Percentiles rank a stretch among this genome's conserved stretches.
phyloP scores from a whole-genome alignment of 92 coral and sea anemone genomes.

The Porites lobata region DNA sequence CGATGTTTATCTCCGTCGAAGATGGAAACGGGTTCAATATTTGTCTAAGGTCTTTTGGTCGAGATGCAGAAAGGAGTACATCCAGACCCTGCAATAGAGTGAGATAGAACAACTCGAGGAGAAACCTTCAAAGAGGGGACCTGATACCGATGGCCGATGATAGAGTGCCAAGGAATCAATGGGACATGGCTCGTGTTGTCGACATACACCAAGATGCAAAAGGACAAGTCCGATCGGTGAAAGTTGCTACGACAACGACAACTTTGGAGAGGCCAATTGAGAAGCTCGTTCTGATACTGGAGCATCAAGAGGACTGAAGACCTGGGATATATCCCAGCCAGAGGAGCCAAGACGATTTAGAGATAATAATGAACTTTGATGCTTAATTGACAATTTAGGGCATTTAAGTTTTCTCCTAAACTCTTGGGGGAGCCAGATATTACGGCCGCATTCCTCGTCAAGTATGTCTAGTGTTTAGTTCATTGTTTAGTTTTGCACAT shows the following conservation, averaged over 20 bases:
- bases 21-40: background rate
- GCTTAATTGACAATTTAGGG: background rate
- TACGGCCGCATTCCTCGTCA: background rate
- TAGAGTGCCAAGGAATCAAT: background rate
- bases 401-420: background rate
- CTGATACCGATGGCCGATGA: background rate
- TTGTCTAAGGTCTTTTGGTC: background rate
- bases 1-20: constrained; percentile 5
- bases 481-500: no score
- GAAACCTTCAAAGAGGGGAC: constrained; percentile 7
- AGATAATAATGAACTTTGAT: background rate
- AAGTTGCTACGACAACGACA: background rate
- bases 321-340: background rate
- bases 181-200: background rate
- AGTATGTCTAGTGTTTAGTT: no score
- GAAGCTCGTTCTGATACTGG: background rate
- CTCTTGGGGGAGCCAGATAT: constrained; percentile 1
- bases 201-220: background rate
- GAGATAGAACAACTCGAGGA: background rate
- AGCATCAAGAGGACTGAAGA: background rate
- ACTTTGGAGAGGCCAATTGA: background rate
- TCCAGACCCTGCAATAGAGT: background rate
- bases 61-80: constrained; percentile 1
- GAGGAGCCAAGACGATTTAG: background rate
- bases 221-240: background rate